These are phyloP conservation scores for Agonopterix alstromeriana DNA, from an alignment of 2,888 invertebrate species.

Conservation along the genomic window DNA sequence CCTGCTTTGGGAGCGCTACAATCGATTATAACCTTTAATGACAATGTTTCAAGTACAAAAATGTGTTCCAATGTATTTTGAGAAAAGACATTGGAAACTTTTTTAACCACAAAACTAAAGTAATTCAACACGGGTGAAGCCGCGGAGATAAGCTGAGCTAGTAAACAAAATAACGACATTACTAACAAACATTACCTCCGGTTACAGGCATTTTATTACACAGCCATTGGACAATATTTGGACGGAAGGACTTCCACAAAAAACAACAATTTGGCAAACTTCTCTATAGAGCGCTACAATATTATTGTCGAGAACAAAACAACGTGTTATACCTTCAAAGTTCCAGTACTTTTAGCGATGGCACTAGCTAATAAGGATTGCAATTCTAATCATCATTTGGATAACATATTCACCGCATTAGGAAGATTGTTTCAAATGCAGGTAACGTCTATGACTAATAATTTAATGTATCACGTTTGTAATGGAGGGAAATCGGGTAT, in stretches of 20 bases:
- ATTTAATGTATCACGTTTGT: too few species aligned
- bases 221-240: conserved; percentile 86
- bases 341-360: conserved; percentile 91
- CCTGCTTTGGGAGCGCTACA: too few species aligned
- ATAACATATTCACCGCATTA: conserved; percentile 89
- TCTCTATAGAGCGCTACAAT: conserved; percentile 88
- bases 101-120: too few species aligned
- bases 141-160: too few species aligned
- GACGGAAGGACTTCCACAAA: conserved; percentile 79
- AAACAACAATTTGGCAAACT: conserved; percentile 56
- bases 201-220: conserved; percentile 71
- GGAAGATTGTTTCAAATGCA: conserved; percentile 95
- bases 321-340: conserved; percentile 90
- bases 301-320: conserved; percentile 93
- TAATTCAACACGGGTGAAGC: too few species aligned
- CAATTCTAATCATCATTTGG: conserved; percentile 82
- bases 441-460: conserved; percentile 55
- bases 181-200: too few species aligned
- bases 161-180: too few species aligned
- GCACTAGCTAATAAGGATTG: conserved; percentile 81
- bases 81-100: too few species aligned
- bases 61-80: too few species aligned
- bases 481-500: too few species aligned
- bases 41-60: too few species aligned
- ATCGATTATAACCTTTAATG: too few species aligned